Conservation (phyloP, 2,113 vertebrate genomes). For the Rhinichthys klamathensis region DNA sequence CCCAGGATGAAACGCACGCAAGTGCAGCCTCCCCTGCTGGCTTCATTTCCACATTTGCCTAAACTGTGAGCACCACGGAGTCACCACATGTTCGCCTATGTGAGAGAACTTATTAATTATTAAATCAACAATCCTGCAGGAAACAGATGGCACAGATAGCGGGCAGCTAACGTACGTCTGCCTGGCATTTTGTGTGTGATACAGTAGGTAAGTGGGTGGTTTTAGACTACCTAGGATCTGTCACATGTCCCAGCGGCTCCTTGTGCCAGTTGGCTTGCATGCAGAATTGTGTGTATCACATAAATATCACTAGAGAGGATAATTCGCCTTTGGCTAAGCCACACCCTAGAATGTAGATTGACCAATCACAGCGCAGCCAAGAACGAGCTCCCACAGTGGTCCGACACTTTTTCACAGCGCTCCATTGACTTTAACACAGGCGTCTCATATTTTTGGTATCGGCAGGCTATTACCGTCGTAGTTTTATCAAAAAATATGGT, state of each 20-base stretch:
- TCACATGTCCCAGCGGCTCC: neutral
- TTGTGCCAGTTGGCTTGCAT: constrained; percentile 8
- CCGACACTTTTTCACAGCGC: too few species aligned
- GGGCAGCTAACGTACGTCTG: constrained; percentile 35
- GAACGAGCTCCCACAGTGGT: too few species aligned
- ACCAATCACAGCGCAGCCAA: too few species aligned
- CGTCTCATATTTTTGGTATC: too few species aligned
- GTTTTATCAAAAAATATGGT: too few species aligned
- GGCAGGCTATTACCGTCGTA: too few species aligned
- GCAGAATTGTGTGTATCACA: neutral
- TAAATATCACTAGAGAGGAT: neutral
- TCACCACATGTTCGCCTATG: constrained; percentile 39
- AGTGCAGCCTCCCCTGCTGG: constrained; percentile 22
- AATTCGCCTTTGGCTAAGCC: too few species aligned
- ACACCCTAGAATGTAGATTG: too few species aligned
- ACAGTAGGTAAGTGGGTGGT: constrained; percentile 4
- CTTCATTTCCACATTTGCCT: constrained; percentile 35
- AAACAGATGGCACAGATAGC: constrained; percentile 58
- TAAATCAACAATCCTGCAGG: constrained; percentile 49
- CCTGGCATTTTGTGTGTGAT: constrained; percentile 31
- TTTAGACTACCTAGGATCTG: constrained; percentile 39
- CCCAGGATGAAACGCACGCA: constrained; percentile 4
- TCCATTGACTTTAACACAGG: too few species aligned
- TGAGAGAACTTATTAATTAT: constrained; percentile 51
- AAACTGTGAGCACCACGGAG: constrained; percentile 11